Conservation (phyloP, 2,797 vertebrate species). For the Sorex maritimensis region DNA sequence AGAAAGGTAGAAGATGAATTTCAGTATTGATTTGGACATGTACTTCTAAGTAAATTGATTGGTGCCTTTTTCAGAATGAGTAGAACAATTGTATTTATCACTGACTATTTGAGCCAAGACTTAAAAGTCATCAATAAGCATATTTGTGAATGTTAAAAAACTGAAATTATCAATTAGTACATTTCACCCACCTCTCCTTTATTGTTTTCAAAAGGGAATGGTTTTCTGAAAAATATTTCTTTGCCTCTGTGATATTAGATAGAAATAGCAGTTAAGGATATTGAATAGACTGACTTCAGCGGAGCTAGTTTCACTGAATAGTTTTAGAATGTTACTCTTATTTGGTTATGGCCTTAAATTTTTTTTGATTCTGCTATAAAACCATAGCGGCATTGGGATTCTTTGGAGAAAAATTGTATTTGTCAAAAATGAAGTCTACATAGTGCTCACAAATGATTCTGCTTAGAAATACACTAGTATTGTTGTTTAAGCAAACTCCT, state of each 20-base stretch:
- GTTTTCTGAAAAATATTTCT: slow-evolving; percentile 46
- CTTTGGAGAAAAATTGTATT: slow-evolving; percentile 9
- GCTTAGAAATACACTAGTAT: not conserved
- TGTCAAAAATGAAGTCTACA: slow-evolving; percentile 24
- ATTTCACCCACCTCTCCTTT: not conserved
- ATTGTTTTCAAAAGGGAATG: slow-evolving; percentile 14
- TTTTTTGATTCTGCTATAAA: not conserved
- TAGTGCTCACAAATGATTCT: not conserved
- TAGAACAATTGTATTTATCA: not conserved
- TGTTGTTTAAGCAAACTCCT: not conserved
- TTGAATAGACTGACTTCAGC: slow-evolving; percentile 15
- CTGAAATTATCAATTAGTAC: slow-evolving; percentile 10
- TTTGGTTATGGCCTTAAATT: not conserved
- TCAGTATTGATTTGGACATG: not conserved
- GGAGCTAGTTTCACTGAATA: slow-evolving; percentile 42
- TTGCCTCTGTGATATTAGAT: not conserved
- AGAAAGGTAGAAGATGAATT: slow-evolving; percentile 92
- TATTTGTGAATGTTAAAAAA: slow-evolving; percentile 45
- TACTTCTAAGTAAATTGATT: slow-evolving; percentile 36
- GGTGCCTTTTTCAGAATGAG: not conserved
- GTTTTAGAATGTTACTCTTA: slow-evolving; percentile 54
- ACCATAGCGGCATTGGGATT: slow-evolving; percentile 40
- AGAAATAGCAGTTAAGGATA: slow-evolving; percentile 26
- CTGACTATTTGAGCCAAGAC: not conserved
- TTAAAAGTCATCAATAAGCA: slow-evolving; percentile 10